Evolutionary conservation across 1,140 invertebrate genomes (phyloP).

Genomic region (Bombus pyrosoma): DNA sequence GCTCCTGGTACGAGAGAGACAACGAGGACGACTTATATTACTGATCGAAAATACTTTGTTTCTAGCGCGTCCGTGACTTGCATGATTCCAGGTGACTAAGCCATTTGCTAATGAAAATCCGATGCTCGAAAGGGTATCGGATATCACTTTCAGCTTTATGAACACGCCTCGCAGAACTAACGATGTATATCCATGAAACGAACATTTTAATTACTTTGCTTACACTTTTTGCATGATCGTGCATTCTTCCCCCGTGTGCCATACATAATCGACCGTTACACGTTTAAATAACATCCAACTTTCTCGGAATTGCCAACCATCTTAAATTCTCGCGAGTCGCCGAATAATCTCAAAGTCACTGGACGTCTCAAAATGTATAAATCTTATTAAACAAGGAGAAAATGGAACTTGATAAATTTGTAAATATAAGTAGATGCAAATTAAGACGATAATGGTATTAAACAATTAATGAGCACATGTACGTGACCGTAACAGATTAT

Average conservation of each 20-base stretch:
- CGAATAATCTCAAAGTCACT: too few species aligned
- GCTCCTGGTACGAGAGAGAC: constrained; percentile 70
- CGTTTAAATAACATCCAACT: not conserved
- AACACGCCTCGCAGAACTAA: constrained; percentile 65
- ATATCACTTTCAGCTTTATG: constrained; percentile 64
- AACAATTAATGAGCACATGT: not conserved
- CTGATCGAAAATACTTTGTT: constrained; percentile 78
- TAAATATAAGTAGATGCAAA: not conserved
- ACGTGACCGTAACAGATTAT: too few species aligned
- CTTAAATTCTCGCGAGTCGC: not conserved
- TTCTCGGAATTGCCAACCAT: not conserved
- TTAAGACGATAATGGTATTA: not conserved
- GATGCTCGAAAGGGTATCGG: constrained; percentile 58
- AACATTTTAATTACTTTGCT: constrained; percentile 45
- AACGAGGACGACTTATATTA: constrained; percentile 80
- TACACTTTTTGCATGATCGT: constrained; percentile 35
- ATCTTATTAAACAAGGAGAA: too few species aligned
- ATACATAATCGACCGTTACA: not conserved
- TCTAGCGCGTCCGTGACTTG: constrained; percentile 76
- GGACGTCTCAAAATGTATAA: too few species aligned
- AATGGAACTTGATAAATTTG: not conserved
- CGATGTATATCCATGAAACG: constrained; percentile 36
- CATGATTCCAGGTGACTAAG: constrained; percentile 77
- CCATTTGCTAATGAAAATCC: constrained; percentile 70
- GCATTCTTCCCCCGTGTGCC: not conserved